Conservation (phyloP, 2,113 vertebrate genomes). For the Malurus alboscapulatus region DNA sequence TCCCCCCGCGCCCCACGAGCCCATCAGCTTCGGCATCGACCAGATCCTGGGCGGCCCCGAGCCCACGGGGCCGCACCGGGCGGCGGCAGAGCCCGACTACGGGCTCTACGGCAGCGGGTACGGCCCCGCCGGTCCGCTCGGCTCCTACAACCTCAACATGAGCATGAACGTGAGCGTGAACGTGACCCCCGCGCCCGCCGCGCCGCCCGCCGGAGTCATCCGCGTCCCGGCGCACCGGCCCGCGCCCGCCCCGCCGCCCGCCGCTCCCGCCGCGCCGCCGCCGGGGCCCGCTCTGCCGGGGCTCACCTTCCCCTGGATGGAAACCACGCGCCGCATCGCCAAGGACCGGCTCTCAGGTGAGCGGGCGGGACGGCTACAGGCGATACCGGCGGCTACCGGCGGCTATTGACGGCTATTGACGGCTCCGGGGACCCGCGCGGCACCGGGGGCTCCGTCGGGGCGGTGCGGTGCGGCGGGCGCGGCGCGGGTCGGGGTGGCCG, state of each 20-base stretch:
- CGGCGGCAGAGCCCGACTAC: too few relatives aligned
- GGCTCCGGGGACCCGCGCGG: not conserved
- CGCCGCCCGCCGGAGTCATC: too few relatives aligned
- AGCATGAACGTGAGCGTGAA: too few relatives aligned
- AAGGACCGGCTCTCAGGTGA: constrained; percentile 95
- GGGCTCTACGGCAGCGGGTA: too few relatives aligned
- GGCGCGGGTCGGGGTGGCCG: too few relatives aligned
- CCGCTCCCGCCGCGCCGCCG: too few relatives aligned
- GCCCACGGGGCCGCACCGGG: too few relatives aligned
- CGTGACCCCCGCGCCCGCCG: too few relatives aligned
- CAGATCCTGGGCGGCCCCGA: constrained; percentile 78
- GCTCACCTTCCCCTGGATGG: constrained; percentile 95
- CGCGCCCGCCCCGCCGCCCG: too few relatives aligned
- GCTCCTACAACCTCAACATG: too few relatives aligned
- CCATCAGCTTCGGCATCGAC: constrained; percentile 98
- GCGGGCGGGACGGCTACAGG: not conserved
- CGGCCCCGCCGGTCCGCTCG: too few relatives aligned
- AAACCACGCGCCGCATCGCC: constrained; percentile 86
- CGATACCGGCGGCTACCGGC: not conserved
- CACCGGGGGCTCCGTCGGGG: not conserved
- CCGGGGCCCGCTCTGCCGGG: constrained; percentile 3
- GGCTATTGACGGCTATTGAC: not conserved
- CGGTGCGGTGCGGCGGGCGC: not conserved
- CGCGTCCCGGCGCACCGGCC: too few relatives aligned
- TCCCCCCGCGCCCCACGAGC: not conserved